Percentiles rank a stretch among this genome's conserved stretches.
phyloP scores from a whole-genome alignment of 2,113 vertebrate species.

The Arenaria interpres region DNA sequence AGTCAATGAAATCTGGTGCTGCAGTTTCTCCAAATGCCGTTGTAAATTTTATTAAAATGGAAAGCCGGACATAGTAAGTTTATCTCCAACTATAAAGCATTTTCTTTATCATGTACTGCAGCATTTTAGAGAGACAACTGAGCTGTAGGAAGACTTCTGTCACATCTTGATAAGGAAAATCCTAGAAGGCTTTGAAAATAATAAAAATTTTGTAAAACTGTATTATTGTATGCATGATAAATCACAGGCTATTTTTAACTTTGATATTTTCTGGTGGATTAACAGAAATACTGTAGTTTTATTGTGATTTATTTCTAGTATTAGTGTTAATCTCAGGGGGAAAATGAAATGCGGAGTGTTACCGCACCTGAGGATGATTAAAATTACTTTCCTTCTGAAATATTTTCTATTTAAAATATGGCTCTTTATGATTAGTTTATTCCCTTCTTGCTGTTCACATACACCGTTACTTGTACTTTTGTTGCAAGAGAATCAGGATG shows the following conservation, averaged over 20 bases:
- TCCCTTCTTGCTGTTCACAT: background rate
- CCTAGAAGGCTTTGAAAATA: slow-evolving; percentile 34
- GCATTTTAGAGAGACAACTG: background rate
- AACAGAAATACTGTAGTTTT: background rate
- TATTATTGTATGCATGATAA: background rate
- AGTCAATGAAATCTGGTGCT: background rate
- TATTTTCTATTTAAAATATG: background rate
- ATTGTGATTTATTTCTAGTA: background rate
- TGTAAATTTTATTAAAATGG: slow-evolving; percentile 17
- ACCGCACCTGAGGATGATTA: background rate
- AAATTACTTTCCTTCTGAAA: background rate
- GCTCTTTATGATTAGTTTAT: background rate
- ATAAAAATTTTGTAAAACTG: slow-evolving; percentile 3
- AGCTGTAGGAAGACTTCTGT: background rate
- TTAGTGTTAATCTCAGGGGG: background rate
- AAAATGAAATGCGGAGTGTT: background rate
- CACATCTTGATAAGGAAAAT: slow-evolving; percentile 40
- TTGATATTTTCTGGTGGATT: background rate
- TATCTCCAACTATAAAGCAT: background rate
- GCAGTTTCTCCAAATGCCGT: background rate
- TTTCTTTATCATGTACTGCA: background rate
- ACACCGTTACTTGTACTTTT: background rate
- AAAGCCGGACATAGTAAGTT: background rate
- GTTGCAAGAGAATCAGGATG: background rate
- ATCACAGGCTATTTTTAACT: slow-evolving; percentile 33